Evolutionary conservation across 2,797 vertebrate genomes (phyloP).

Genomic region (Spea hammondii): DNA sequence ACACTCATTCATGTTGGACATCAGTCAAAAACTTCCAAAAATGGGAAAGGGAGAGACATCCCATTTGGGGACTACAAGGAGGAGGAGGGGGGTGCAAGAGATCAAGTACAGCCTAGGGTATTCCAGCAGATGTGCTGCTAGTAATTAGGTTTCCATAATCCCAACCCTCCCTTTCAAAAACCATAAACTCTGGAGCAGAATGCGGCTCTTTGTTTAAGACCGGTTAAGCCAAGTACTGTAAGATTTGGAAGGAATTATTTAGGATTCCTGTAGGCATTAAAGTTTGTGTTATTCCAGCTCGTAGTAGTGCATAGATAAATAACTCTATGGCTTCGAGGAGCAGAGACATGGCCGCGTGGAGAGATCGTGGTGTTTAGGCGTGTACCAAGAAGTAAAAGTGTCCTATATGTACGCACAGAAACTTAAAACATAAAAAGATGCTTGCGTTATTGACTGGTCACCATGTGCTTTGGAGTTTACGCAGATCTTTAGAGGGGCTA

Average conservation of each 20-base stretch:
- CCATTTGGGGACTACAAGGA: neutral
- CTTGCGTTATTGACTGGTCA: neutral
- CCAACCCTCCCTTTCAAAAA: neutral
- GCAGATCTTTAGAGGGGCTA: too few relatives aligned
- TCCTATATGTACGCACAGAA: too few relatives aligned
- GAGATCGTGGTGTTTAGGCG: neutral
- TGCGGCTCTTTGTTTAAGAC: neutral
- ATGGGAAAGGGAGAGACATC: neutral
- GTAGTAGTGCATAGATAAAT: neutral
- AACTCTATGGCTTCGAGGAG: neutral
- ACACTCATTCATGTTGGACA: neutral
- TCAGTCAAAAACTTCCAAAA: neutral
- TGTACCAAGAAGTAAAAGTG: neutral
- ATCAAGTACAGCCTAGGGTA: neutral
- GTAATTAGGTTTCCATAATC: constrained; percentile 5
- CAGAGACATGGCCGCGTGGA: neutral
- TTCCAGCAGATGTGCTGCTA: constrained; percentile 14
- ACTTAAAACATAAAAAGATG: neutral
- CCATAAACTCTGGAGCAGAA: constrained; percentile 5
- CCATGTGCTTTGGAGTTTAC: neutral
- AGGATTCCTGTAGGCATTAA: constrained; percentile 1
- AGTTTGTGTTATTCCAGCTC: neutral
- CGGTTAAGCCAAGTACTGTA: neutral
- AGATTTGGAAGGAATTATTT: neutral
- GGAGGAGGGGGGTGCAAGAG: neutral